Conservation (phyloP, 2,113 vertebrate genomes). For the Athene noctua region DNA sequence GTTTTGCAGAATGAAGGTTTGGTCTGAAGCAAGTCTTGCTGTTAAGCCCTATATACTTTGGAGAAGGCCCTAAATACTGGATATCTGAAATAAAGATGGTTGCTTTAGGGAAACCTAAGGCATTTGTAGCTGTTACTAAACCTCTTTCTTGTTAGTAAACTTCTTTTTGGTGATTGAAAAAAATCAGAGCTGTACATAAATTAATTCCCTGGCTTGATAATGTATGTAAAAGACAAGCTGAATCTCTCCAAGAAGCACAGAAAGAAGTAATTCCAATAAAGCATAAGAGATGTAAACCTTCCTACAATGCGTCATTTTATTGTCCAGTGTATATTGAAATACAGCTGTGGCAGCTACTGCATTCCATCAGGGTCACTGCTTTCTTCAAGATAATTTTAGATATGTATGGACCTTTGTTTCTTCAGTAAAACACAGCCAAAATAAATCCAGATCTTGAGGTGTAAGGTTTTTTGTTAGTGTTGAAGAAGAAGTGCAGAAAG, state of each 20-base stretch:
- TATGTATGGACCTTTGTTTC: constrained; percentile 38
- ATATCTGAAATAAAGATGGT: background rate
- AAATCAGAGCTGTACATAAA: background rate
- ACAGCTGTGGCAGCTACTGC: background rate
- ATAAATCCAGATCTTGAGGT: background rate
- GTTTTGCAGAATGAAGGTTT: background rate
- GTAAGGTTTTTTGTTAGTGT: background rate
- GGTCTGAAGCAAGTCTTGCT: background rate
- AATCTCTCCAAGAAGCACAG: background rate
- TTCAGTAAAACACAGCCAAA: background rate
- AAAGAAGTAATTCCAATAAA: background rate
- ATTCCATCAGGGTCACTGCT: constrained; percentile 21
- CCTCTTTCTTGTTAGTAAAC: background rate
- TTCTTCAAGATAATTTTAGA: constrained; percentile 39
- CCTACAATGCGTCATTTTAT: background rate
- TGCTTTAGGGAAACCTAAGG: background rate
- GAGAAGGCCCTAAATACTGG: background rate
- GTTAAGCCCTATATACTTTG: background rate
- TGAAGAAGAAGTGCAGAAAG: background rate
- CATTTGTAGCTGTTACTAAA: background rate
- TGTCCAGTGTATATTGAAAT: background rate
- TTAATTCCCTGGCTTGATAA: background rate
- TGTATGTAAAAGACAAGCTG: background rate
- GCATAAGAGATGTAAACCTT: background rate
- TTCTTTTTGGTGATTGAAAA: background rate